phyloP scores from a whole-genome alignment of 2,888 invertebrate genomes.

The Dicranocentrus wangi region DNA sequence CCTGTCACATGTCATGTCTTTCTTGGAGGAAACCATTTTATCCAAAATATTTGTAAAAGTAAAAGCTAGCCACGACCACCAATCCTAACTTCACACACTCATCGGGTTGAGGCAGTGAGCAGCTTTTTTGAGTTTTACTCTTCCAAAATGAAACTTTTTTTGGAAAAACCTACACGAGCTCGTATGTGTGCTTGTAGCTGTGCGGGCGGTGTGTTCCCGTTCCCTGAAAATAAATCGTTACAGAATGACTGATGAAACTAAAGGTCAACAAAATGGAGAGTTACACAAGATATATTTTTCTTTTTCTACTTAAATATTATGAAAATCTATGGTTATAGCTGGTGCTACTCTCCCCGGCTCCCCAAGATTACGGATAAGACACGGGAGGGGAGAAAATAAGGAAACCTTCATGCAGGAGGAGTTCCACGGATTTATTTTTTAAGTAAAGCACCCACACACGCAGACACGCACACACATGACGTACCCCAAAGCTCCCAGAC shows the following conservation, averaged over 20 bases:
- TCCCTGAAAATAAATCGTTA: slow-evolving; percentile 40
- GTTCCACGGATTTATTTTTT: slow-evolving; percentile 54
- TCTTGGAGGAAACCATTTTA: slow-evolving; percentile 38
- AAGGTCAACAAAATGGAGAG: slow-evolving; percentile 58
- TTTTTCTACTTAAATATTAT: slow-evolving; percentile 45
- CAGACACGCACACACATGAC: slow-evolving; percentile 4
- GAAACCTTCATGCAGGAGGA: slow-evolving; percentile 12
- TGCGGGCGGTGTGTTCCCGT: no score
- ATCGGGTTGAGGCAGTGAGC: not conserved
- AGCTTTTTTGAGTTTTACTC: not conserved
- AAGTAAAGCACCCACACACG: slow-evolving; percentile 31
- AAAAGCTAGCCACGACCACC: not conserved
- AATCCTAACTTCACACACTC: not conserved
- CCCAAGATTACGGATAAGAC: slow-evolving; percentile 29
- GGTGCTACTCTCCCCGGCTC: not conserved
- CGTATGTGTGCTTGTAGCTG: not conserved
- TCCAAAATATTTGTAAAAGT: slow-evolving; percentile 3
- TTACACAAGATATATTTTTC: no score
- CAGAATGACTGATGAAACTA: slow-evolving; percentile 60
- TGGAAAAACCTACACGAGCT: slow-evolving; percentile 1
- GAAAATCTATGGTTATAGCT: slow-evolving; percentile 50
- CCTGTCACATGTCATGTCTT: slow-evolving; percentile 63
- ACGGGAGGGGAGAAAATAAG: not conserved
- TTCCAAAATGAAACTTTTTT: not conserved
- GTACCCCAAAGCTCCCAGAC: no score